These are phyloP conservation scores for Calcarius lapponicus DNA, from an alignment of 2,797 vertebrate genomes.

Conservation along the genomic window DNA sequence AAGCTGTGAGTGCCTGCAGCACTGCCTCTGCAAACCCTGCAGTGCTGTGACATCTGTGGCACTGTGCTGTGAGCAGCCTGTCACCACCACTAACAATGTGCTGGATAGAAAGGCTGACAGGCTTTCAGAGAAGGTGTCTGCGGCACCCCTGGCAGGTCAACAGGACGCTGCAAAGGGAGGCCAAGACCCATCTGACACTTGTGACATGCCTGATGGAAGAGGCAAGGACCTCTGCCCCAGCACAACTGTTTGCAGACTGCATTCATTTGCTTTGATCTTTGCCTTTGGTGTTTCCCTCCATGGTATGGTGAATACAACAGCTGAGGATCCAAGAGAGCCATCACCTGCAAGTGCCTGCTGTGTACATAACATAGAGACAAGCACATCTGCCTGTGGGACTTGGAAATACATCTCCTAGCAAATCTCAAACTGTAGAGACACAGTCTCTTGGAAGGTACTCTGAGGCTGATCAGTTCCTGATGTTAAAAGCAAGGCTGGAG, in stretches of 20 bases:
- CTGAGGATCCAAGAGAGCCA: not conserved
- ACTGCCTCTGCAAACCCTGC: not conserved
- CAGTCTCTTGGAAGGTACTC: not conserved
- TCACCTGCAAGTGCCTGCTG: not conserved
- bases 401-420: not conserved
- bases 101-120: not conserved
- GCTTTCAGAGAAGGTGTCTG: not conserved
- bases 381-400: not conserved
- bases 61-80: not conserved
- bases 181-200: not conserved
- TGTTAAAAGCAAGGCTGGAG: not conserved
- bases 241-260: not conserved
- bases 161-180: not conserved
- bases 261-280: not conserved
- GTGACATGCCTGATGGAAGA: not conserved
- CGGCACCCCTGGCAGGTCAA: not conserved
- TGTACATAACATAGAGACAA: fast-evolving
- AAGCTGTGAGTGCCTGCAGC: not conserved
- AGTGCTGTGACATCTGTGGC: not conserved
- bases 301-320: not conserved
- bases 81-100: fast-evolving
- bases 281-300: not conserved
- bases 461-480: not conserved
- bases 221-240: not conserved
- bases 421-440: not conserved